These are phyloP conservation scores for Pachyseris speciosa DNA, from an alignment of 64 coral and sea anemone genomes.

Conservation along the genomic window DNA sequence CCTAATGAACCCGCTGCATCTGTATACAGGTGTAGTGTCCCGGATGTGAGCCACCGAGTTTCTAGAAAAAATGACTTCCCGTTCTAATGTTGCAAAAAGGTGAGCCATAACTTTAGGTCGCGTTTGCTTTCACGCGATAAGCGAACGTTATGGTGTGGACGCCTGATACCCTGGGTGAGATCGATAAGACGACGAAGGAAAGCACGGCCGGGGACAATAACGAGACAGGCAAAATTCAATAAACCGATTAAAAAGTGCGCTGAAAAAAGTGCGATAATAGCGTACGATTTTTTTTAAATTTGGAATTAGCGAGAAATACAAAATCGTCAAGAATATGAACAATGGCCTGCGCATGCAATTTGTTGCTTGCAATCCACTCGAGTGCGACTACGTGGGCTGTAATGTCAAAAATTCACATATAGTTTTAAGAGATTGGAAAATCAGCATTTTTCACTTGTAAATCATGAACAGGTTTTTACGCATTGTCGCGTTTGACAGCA, in stretches of 20 bases:
- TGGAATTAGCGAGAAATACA: too few relatives aligned
- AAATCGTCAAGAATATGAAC: too few relatives aligned
- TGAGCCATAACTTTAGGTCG: background rate
- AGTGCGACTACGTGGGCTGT: too few relatives aligned
- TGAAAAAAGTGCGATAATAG: too few relatives aligned
- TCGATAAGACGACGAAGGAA: conserved; percentile 41
- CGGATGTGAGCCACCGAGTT: background rate
- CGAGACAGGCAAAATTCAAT: conserved; percentile 31
- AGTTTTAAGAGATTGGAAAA: too few relatives aligned
- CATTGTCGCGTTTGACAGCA: too few relatives aligned
- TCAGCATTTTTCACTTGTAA: too few relatives aligned
- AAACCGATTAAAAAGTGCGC: conserved; percentile 32
- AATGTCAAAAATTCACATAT: too few relatives aligned
- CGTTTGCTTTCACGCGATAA: background rate
- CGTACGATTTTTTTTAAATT: too few relatives aligned
- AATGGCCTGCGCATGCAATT: too few relatives aligned
- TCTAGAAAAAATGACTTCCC: conserved; percentile 9
- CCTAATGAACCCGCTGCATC: background rate
- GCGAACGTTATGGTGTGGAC: background rate
- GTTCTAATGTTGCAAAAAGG: background rate
- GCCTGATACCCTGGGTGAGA: background rate
- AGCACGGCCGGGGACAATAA: conserved; percentile 27
- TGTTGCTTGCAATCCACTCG: too few relatives aligned
- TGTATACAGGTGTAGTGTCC: background rate
- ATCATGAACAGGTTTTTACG: too few relatives aligned